A percentile compares a stretch with the other conserved stretches of the same genome.
Evolutionary conservation across 1,140 invertebrate species (phyloP).

Genomic region (Drosophila carrolli): DNA sequence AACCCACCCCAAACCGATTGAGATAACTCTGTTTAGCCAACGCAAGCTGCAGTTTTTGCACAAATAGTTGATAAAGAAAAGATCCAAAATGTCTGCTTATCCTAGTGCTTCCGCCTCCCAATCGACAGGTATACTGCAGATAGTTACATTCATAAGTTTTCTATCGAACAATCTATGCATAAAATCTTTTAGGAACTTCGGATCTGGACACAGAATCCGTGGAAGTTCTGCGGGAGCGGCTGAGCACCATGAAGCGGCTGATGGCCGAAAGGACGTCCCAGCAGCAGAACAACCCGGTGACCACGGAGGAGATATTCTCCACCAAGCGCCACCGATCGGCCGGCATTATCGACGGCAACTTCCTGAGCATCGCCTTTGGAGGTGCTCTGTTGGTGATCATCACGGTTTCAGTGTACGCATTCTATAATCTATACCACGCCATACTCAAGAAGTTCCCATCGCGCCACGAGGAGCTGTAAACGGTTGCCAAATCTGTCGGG

Average conservation of each 20-base stretch:
- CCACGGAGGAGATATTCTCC: slow-evolving; percentile 83
- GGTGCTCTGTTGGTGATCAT: slow-evolving; percentile 91
- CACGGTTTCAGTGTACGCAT: slow-evolving; percentile 92
- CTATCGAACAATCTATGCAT: neutral
- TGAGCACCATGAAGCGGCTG: slow-evolving; percentile 91
- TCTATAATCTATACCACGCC: slow-evolving; percentile 92
- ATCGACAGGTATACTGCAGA: slow-evolving; percentile 29
- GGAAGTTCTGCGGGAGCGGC: slow-evolving; percentile 90
- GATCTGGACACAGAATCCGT: slow-evolving; percentile 89
- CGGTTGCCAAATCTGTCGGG: slow-evolving; percentile 8
- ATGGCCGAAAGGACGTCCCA: slow-evolving; percentile 88
- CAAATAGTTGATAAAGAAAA: slow-evolving; percentile 11
- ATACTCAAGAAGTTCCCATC: slow-evolving; percentile 92
- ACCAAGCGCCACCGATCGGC: slow-evolving; percentile 86
- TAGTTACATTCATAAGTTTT: neutral
- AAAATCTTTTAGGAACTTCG: slow-evolving; percentile 61
- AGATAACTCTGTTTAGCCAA: slow-evolving; percentile 3
- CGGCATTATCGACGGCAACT: slow-evolving; percentile 91
- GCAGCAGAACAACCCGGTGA: slow-evolving; percentile 85
- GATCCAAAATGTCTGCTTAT: slow-evolving; percentile 47
- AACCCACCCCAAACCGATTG: slow-evolving; percentile 41
- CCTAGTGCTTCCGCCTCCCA: slow-evolving; percentile 53
- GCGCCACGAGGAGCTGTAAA: slow-evolving; percentile 88
- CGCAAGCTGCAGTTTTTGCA: slow-evolving; percentile 21
- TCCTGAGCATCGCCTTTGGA: slow-evolving; percentile 91